Evolutionary conservation across 2,797 vertebrate genomes (phyloP).

Genomic region (Urophycis tenuis): DNA sequence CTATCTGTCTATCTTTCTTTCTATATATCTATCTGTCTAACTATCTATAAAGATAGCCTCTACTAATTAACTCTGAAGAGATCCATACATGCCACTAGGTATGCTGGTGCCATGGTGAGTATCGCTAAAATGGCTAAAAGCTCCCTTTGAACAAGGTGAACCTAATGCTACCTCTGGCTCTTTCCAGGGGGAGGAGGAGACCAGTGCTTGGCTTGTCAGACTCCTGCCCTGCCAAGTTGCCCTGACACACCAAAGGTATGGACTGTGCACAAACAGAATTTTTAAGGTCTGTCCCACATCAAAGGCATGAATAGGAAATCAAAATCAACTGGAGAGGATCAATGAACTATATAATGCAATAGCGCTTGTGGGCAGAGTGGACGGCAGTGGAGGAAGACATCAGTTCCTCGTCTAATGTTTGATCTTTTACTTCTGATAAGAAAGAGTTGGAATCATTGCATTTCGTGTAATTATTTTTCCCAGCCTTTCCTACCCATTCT

Average conservation of each 20-base stretch:
- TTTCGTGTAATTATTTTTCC: background rate
- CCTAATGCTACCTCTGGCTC: conserved; percentile 53
- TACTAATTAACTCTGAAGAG: conserved; percentile 1
- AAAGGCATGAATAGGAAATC: conserved; percentile 69
- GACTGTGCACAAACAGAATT: conserved; percentile 71
- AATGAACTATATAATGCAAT: conserved; percentile 54
- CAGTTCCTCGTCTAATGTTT: conserved; percentile 1
- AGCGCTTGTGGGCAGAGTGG: conserved; percentile 26
- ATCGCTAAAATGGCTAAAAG: conserved; percentile 46
- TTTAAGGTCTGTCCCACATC: conserved; percentile 66
- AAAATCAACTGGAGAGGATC: conserved; percentile 64
- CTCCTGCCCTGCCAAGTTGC: conserved; percentile 62
- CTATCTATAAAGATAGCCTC: background rate
- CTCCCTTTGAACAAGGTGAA: conserved; percentile 55
- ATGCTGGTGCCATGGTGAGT: background rate
- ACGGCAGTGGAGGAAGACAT: conserved; percentile 14
- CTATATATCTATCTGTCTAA: background rate
- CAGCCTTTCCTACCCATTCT: background rate
- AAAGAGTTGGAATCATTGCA: conserved; percentile 1
- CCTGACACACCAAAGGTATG: conserved; percentile 70
- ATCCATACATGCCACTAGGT: conserved; percentile 1
- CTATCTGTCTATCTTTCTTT: background rate
- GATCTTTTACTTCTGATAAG: conserved; percentile 6
- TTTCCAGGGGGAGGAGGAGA: conserved; percentile 57
- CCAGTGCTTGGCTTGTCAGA: conserved; percentile 63